These are phyloP conservation scores for Temnothorax curvispinosus DNA, from an alignment of 1,140 invertebrate species.

Conservation along the genomic window DNA sequence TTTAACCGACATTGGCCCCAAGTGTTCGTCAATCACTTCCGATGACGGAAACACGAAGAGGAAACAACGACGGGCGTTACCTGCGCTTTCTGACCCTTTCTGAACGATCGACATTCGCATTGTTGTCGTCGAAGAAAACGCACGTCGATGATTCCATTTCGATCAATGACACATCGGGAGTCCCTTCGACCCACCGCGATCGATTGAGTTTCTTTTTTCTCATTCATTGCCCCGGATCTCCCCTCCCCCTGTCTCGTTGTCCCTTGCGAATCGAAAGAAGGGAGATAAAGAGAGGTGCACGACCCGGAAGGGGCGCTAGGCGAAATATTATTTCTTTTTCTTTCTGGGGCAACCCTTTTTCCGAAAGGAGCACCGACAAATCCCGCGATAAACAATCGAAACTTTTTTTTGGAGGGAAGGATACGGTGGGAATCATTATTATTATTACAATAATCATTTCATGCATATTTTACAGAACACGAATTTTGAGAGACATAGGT, in stretches of 20 bases:
- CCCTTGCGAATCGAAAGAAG: conserved; percentile 43
- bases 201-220: conserved; percentile 70
- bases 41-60: conserved; percentile 38
- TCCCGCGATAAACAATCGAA: conserved; percentile 68
- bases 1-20: conserved; percentile 30
- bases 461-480: not conserved
- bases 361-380: conserved; percentile 42
- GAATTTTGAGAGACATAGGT: not conserved
- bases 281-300: conserved; percentile 11
- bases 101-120: conserved; percentile 39
- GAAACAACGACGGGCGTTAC: conserved; percentile 52
- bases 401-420: not conserved
- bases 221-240: conserved; percentile 63
- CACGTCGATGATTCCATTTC: conserved; percentile 69
- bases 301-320: conserved; percentile 23
- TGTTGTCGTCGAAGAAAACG: conserved; percentile 65
- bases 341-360: conserved; percentile 56
- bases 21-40: conserved; percentile 49
- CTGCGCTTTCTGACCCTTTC: conserved; percentile 53
- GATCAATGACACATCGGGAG: conserved; percentile 68
- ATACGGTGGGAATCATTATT: not conserved
- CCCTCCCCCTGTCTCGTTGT: no score
- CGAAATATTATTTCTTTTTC: conserved; percentile 68
- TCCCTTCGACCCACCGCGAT: conserved; percentile 60
- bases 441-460: conserved; percentile 8